Evolutionary conservation across 2,888 invertebrate genomes (phyloP).

Genomic region (Isotomurus palustris): DNA sequence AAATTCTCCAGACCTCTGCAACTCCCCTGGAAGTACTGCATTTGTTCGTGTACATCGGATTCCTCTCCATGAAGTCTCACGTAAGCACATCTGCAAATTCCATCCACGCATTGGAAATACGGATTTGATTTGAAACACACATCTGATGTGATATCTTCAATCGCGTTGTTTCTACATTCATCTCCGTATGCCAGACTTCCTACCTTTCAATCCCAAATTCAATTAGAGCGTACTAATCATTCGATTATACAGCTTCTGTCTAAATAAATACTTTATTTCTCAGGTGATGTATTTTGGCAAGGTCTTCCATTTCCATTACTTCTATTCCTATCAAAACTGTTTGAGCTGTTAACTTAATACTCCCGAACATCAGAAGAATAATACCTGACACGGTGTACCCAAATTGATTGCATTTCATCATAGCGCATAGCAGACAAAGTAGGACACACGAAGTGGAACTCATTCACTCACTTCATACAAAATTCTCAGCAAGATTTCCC

Average conservation of each 20-base stretch:
- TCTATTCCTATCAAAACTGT: background rate
- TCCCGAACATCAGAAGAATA: no score
- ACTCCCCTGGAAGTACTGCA: background rate
- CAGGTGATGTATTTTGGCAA: background rate
- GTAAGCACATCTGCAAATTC: background rate
- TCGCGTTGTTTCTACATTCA: background rate
- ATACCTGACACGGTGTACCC: no score
- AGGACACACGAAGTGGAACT: no score
- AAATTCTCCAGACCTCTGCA: background rate
- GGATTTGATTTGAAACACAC: conserved; percentile 7
- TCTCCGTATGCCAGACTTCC: conserved; percentile 5
- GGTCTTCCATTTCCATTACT: conserved; percentile 6
- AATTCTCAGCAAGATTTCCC: no score
- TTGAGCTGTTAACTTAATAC: no score
- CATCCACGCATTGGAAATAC: conserved; percentile 2
- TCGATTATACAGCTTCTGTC: background rate
- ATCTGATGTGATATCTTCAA: background rate
- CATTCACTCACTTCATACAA: no score
- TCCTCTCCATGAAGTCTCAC: background rate
- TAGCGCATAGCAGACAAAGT: no score
- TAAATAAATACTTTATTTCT: background rate
- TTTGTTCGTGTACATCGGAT: background rate
- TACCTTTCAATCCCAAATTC: background rate
- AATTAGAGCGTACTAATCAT: background rate
- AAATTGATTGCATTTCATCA: no score